These are phyloP conservation scores for Scleropages formosus DNA, from an alignment of 2,797 vertebrate genomes.

Conservation along the genomic window DNA sequence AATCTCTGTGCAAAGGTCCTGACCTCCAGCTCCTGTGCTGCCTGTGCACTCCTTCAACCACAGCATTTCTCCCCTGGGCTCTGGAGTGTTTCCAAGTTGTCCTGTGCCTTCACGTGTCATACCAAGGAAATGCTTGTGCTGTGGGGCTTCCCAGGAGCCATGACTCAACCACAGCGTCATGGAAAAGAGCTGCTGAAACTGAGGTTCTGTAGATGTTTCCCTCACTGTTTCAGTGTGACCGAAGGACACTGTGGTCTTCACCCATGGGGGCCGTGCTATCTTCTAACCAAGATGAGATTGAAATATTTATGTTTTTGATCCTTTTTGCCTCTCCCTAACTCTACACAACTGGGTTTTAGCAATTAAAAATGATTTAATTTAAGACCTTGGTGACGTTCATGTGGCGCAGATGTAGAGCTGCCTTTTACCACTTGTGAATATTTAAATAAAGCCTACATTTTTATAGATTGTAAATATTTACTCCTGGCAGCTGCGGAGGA, in stretches of 20 bases:
- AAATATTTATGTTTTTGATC: slow-evolving; percentile 2
- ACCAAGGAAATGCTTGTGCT: background rate
- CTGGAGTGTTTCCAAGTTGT: background rate
- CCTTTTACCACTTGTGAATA: slow-evolving; percentile 22
- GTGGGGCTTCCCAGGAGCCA: background rate
- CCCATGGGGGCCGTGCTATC: background rate
- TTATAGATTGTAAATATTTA: slow-evolving; percentile 19
- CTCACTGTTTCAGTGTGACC: background rate
- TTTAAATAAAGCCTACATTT: slow-evolving; percentile 18
- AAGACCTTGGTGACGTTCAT: background rate
- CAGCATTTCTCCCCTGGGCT: slow-evolving; percentile 6
- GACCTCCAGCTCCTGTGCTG: slow-evolving; percentile 48
- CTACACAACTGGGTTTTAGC: slow-evolving; percentile 21
- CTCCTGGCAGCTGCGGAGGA: slow-evolving; percentile 17
- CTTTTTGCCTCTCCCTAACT: slow-evolving; percentile 13
- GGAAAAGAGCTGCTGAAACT: background rate
- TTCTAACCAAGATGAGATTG: slow-evolving; percentile 2
- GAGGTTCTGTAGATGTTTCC: background rate
- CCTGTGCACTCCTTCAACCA: slow-evolving; percentile 31
- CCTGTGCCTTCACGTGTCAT: background rate
- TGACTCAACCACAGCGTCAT: background rate
- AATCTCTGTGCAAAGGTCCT: slow-evolving; percentile 89
- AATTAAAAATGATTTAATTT: slow-evolving; percentile 16
- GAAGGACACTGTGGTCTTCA: slow-evolving; percentile 8
- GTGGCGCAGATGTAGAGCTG: background rate